Evolutionary conservation across 2,113 vertebrate genomes (phyloP).

Genomic region (Sterrhoptilus dennistouni): DNA sequence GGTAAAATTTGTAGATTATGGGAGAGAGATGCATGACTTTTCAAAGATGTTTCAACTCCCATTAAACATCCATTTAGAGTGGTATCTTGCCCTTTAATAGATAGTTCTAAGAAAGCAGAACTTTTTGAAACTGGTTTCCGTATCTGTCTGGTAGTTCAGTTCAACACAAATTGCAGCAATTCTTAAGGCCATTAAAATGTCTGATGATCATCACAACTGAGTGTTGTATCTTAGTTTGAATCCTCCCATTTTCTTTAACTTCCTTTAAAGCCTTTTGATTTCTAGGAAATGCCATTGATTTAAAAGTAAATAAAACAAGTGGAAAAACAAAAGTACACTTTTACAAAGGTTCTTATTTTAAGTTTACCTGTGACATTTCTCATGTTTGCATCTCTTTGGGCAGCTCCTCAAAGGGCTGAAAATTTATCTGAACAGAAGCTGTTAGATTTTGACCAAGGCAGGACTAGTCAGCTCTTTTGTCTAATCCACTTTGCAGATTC

Average conservation of each 20-base stretch:
- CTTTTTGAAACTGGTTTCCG: background rate
- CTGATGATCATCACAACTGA: background rate
- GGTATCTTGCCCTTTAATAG: background rate
- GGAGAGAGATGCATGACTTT: background rate
- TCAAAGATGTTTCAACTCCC: background rate
- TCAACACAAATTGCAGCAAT: background rate
- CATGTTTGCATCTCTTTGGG: background rate
- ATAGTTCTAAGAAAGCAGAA: background rate
- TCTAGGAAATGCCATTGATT: background rate
- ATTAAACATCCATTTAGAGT: background rate
- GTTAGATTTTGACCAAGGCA: background rate
- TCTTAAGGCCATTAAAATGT: background rate
- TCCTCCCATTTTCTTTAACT: background rate
- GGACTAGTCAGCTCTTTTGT: background rate
- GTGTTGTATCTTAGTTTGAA: background rate
- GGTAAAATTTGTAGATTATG: background rate
- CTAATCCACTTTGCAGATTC: background rate
- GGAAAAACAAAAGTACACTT: background rate
- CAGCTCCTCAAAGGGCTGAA: background rate
- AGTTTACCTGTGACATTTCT: background rate
- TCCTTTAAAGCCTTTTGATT: background rate
- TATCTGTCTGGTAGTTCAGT: background rate
- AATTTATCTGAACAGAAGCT: background rate
- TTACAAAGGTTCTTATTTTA: background rate
- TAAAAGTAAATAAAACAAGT: background rate